Evolutionary conservation across 2,113 vertebrate species (phyloP).

Genomic region (Centropristis striata): DNA sequence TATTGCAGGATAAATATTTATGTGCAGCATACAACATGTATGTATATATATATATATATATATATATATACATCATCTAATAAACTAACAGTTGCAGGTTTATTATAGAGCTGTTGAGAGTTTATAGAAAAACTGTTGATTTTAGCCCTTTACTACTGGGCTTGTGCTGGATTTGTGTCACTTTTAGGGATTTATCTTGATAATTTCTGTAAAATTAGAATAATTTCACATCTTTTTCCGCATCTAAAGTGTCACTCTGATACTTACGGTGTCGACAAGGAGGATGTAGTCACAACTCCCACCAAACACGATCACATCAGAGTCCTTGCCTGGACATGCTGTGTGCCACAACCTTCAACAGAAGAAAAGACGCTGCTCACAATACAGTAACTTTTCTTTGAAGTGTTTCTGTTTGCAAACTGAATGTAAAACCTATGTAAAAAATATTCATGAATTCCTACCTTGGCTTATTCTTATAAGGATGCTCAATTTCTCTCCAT

Average conservation of each 20-base stretch:
- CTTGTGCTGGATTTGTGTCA: not conserved
- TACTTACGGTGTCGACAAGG: conserved; percentile 93
- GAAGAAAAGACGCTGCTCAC: not conserved
- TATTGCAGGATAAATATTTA: not conserved
- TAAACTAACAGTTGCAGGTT: too few relatives aligned
- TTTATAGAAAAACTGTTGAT: not conserved
- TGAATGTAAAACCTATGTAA: not conserved
- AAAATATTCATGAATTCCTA: conserved; percentile 63
- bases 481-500: conserved; percentile 91
- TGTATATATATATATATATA: too few relatives aligned
- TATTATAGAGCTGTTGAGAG: too few relatives aligned
- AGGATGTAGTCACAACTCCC: conserved; percentile 96
- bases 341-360: conserved; percentile 92
- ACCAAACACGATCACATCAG: conserved; percentile 95
- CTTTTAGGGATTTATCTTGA: not conserved
- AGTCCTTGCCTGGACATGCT: conserved; percentile 91
- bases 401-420: not conserved
- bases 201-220: not conserved
- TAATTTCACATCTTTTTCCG: not conserved
- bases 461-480: conserved; percentile 92
- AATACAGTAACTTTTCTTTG: not conserved
- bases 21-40: not conserved
- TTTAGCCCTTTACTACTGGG: not conserved
- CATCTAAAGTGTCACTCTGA: not conserved
- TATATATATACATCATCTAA: too few relatives aligned